phyloP scores from a whole-genome alignment of 2,113 vertebrate genomes.

The Campylomormyrus numenius region DNA sequence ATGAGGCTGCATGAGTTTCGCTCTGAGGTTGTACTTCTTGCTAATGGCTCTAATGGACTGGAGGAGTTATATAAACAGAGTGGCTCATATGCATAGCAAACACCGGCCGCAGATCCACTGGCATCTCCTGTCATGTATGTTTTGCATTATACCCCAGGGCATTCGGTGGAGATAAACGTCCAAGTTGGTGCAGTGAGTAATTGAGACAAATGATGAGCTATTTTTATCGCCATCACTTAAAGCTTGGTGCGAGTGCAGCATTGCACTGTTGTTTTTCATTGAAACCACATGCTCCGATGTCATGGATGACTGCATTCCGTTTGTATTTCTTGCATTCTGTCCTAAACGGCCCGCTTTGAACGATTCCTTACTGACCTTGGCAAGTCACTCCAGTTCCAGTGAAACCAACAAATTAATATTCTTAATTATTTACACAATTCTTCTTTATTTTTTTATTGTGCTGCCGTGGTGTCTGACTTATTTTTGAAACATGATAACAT shows the following conservation, averaged over 20 bases:
- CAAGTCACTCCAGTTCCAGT: not conserved
- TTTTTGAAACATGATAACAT: not conserved
- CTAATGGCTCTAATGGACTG: constrained; percentile 15
- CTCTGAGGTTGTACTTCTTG: not conserved
- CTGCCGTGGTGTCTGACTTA: not conserved
- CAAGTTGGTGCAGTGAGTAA: not conserved
- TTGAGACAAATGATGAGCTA: constrained; percentile 13
- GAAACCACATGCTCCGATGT: not conserved
- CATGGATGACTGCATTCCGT: not conserved
- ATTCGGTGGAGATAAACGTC: not conserved
- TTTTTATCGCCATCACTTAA: not conserved
- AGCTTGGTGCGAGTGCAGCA: not conserved
- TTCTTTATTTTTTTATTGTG: not conserved
- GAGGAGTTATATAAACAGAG: constrained; percentile 3
- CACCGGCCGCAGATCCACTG: not conserved
- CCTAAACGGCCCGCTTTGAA: not conserved
- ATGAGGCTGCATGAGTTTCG: not conserved
- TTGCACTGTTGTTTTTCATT: not conserved
- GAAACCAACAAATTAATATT: constrained; percentile 15
- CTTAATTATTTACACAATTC: not conserved
- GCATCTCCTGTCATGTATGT: not conserved
- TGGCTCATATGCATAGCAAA: not conserved
- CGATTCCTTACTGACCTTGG: constrained; percentile 13
- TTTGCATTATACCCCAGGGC: not conserved
- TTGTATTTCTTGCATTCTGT: not conserved